Evolutionary conservation across 1,140 invertebrate species (phyloP).

Genomic region (Aphelinus certus): DNA sequence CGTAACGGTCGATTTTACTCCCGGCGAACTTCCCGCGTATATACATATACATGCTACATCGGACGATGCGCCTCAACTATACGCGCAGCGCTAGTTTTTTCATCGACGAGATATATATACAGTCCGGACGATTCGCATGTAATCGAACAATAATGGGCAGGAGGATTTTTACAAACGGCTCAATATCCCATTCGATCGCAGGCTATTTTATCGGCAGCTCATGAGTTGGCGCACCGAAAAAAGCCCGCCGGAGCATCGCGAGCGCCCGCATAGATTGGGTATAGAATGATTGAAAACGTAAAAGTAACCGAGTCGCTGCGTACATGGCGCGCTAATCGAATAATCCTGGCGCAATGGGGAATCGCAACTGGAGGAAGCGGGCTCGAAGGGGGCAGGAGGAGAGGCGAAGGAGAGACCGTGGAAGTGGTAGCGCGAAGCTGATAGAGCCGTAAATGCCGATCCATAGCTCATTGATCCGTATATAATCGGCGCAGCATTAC

Average conservation of each 20-base stretch:
- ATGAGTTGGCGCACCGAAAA: not conserved
- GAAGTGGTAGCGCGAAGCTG: constrained; percentile 49
- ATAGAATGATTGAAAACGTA: constrained; percentile 36
- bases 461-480: constrained; percentile 63
- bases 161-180: too few species aligned
- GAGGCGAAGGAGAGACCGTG: constrained; percentile 32
- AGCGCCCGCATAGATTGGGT: not conserved
- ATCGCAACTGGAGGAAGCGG: constrained; percentile 18
- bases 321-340: constrained; percentile 30
- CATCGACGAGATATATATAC: too few species aligned
- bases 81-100: too few species aligned
- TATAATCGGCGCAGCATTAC: constrained; percentile 49
- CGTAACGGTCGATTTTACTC: too few species aligned
- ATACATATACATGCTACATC: too few species aligned
- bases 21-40: too few species aligned
- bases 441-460: constrained; percentile 63
- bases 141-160: too few species aligned
- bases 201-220: not conserved
- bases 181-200: too few species aligned
- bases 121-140: too few species aligned
- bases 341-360: constrained; percentile 33
- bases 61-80: too few species aligned
- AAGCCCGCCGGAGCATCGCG: not conserved
- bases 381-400: constrained; percentile 18
- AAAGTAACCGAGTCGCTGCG: not conserved